Evolutionary conservation across 1,140 invertebrate species (phyloP).

Genomic region (Archivesica marissinica): DNA sequence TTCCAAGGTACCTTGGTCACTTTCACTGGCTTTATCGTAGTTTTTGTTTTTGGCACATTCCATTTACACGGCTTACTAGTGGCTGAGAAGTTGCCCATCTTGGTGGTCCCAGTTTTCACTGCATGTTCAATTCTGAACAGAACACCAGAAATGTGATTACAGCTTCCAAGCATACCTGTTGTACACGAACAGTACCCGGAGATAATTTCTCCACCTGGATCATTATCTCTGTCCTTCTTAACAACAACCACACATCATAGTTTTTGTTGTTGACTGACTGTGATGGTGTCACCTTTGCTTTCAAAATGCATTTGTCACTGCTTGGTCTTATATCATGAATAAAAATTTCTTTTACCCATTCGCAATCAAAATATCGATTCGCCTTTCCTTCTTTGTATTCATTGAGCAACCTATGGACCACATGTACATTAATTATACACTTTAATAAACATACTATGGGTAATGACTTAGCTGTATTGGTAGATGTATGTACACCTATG

Average conservation of each 20-base stretch:
- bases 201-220: constrained; percentile 30
- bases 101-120: background rate
- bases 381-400: constrained; percentile 63
- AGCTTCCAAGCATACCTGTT: constrained; percentile 36
- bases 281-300: constrained; percentile 50
- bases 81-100: background rate
- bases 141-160: constrained; percentile 49
- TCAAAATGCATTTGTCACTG: constrained; percentile 48
- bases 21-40: background rate
- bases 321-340: constrained; percentile 17
- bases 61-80: constrained; percentile 33
- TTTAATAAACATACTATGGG: background rate
- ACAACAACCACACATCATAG: constrained; percentile 52
- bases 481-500: background rate
- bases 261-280: constrained; percentile 26
- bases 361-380: constrained; percentile 49
- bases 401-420: background rate
- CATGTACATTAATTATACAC: background rate
- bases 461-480: background rate
- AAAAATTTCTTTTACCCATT: constrained; percentile 49
- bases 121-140: constrained; percentile 48
- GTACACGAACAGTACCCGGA: constrained; percentile 47
- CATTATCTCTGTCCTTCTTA: background rate
- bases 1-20: background rate
- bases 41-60: constrained; percentile 32